These are phyloP conservation scores for Muscina levida DNA, from an alignment of 2,888 invertebrate species.

Conservation along the genomic window DNA sequence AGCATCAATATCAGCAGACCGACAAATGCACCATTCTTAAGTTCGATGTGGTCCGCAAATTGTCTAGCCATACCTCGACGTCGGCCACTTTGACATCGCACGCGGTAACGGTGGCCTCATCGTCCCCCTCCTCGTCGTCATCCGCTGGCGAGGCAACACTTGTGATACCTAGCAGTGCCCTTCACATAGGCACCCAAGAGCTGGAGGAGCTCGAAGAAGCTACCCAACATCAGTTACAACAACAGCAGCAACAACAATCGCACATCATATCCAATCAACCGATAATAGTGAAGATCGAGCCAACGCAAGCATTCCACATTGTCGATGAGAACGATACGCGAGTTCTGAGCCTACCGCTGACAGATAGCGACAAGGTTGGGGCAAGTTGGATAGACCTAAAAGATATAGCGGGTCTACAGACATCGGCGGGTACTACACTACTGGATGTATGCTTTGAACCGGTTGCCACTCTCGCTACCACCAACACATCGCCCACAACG, in stretches of 20 bases:
- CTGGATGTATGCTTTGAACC: constrained; percentile 76
- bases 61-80: constrained; percentile 42
- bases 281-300: constrained; percentile 78
- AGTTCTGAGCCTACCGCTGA: constrained; percentile 76
- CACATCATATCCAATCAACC: constrained; percentile 72
- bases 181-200: constrained; percentile 52
- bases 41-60: constrained; percentile 73
- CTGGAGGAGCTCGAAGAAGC: constrained; percentile 53
- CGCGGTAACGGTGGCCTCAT: constrained; percentile 58
- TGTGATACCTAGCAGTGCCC: constrained; percentile 53
- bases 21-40: constrained; percentile 77
- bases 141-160: constrained; percentile 33
- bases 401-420: constrained; percentile 77
- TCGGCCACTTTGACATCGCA: constrained; percentile 5
- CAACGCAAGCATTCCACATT: constrained; percentile 78
- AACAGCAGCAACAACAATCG: constrained; percentile 41
- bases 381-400: constrained; percentile 79
- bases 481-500: constrained; percentile 62
- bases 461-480: constrained; percentile 50
- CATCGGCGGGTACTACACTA: constrained; percentile 69
- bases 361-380: constrained; percentile 77
- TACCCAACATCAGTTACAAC: constrained; percentile 21
- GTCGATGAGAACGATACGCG: constrained; percentile 78
- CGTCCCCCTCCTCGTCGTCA: constrained; percentile 59
- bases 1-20: constrained; percentile 78